Evolutionary conservation across 1,140 invertebrate genomes (phyloP).

Genomic region (Sarcophaga bullata): DNA sequence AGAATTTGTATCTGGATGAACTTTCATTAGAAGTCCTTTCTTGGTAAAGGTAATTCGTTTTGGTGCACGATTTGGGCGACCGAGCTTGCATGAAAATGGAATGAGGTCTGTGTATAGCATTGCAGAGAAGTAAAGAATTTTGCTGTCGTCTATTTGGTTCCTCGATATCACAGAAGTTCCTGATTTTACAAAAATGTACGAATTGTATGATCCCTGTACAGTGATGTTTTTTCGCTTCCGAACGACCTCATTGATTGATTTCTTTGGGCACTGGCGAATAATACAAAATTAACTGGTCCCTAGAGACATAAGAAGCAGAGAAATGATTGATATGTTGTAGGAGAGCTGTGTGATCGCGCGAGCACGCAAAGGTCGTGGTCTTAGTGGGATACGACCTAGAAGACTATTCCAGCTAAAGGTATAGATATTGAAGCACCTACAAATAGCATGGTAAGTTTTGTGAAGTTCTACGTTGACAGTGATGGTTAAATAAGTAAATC

Average conservation of each 20-base stretch:
- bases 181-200: slow-evolving; percentile 99
- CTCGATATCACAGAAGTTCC: slow-evolving; percentile 98
- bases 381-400: slow-evolving; percentile 99
- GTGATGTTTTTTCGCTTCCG: slow-evolving; percentile 99
- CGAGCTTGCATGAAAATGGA: slow-evolving; percentile 99
- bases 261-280: slow-evolving; percentile 98
- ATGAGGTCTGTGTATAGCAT: slow-evolving; percentile 98
- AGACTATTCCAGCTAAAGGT: slow-evolving; percentile 99
- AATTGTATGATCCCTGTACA: slow-evolving; percentile 99
- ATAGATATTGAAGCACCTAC: slow-evolving; percentile 88
- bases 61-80: slow-evolving; percentile 99
- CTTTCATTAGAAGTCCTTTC: background rate
- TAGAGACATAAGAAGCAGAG: slow-evolving; percentile 99
- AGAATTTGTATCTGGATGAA: background rate
- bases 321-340: slow-evolving; percentile 99
- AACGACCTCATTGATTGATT: slow-evolving; percentile 99
- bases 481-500: no score
- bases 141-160: slow-evolving; percentile 97
- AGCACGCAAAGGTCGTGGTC: slow-evolving; percentile 98
- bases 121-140: slow-evolving; percentile 98
- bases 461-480: no score
- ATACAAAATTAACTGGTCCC: slow-evolving; percentile 99
- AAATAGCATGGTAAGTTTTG: background rate
- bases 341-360: slow-evolving; percentile 99
- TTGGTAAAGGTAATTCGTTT: slow-evolving; percentile 87